Conservation (phyloP, 2,888 invertebrate genomes). For the Calameuta idolon region DNA sequence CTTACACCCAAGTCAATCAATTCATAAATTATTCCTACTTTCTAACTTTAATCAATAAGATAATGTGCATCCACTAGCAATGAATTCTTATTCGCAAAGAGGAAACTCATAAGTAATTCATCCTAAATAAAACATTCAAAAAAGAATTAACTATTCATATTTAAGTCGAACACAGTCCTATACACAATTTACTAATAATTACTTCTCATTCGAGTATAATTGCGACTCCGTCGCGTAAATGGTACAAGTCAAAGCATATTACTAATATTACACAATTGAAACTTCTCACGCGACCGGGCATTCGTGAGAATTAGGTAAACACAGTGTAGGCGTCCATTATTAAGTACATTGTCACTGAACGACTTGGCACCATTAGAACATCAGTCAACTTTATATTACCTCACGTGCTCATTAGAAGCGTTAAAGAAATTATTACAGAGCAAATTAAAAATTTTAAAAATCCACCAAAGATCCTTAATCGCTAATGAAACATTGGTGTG, state of each 20-base stretch:
- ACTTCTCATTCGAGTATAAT: not conserved
- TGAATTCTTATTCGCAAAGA: too few species aligned
- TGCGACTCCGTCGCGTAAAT: not conserved
- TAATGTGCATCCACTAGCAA: not conserved
- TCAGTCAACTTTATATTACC: not conserved
- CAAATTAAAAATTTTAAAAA: too few species aligned
- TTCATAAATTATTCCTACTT: not conserved
- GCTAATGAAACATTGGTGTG: not conserved
- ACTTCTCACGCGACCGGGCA: constrained; percentile 22
- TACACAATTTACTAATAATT: not conserved
- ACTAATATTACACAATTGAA: constrained; percentile 8
- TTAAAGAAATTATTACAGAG: not conserved
- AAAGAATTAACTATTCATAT: not conserved
- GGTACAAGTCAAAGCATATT: not conserved
- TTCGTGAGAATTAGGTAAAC: constrained; percentile 19
- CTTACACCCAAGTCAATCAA: not conserved
- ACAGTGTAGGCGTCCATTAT: constrained; percentile 13
- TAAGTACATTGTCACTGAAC: not conserved
- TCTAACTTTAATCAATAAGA: not conserved
- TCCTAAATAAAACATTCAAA: not conserved
- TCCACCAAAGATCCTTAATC: too few species aligned
- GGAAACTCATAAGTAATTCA: not conserved
- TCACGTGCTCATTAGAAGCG: not conserved
- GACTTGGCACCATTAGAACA: not conserved
- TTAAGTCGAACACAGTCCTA: not conserved